Percentiles rank a stretch among this genome's conserved stretches.
These are phyloP conservation scores for Halictus ligatus DNA, from an alignment of 2,888 invertebrate genomes.

Conservation along the genomic window DNA sequence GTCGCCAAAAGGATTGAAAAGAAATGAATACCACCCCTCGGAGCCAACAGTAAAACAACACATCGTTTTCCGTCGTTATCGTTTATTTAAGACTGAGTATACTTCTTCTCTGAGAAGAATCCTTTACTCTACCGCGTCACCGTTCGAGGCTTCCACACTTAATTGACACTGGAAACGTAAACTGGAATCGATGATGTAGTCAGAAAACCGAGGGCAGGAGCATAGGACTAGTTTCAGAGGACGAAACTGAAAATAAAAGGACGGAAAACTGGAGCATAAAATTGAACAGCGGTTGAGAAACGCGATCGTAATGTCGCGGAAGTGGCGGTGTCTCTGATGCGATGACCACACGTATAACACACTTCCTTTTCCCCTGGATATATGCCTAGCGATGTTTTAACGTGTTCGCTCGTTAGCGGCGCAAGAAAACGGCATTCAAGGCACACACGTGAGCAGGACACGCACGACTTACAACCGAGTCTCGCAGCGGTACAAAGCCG, in stretches of 20 bases:
- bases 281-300: constrained; percentile 19
- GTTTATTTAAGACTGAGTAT: background rate
- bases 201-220: background rate
- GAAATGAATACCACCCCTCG: background rate
- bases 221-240: background rate
- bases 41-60: background rate
- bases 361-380: constrained; percentile 38
- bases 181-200: constrained; percentile 5
- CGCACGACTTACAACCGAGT: constrained; percentile 17
- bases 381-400: constrained; percentile 50
- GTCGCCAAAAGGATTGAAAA: background rate
- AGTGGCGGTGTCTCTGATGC: constrained; percentile 39
- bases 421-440: constrained; percentile 41
- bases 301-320: constrained; percentile 52
- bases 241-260: constrained; percentile 5
- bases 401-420: constrained; percentile 61
- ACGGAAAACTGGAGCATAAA: constrained; percentile 14
- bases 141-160: background rate
- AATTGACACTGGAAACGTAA: background rate
- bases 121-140: background rate
- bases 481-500: constrained; percentile 3
- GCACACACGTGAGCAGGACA: constrained; percentile 40
- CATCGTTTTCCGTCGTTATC: background rate
- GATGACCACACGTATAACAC: constrained; percentile 16
- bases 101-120: background rate